A percentile compares a stretch with the other conserved stretches of the same genome.
Conservation (phyloP, 2,113 vertebrate genomes). For the Panthera leo region DNA sequence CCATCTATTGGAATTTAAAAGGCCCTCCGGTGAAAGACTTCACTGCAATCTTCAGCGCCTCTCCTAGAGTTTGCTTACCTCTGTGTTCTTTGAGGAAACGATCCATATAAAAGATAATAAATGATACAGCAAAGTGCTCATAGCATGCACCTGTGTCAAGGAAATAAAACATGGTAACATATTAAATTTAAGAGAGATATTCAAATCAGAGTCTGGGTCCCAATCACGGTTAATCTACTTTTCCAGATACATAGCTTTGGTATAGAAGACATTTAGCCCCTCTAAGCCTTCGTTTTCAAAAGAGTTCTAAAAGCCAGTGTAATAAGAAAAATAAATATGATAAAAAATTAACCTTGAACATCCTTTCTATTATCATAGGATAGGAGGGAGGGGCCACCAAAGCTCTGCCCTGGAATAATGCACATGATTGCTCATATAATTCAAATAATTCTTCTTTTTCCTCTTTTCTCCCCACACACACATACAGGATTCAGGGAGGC, state of each 20-base stretch:
- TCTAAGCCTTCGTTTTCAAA: not conserved
- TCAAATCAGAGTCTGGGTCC: not conserved
- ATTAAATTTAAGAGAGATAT: not conserved
- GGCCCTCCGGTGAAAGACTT: not conserved
- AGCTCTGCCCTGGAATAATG: too few species aligned
- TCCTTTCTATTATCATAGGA: not conserved
- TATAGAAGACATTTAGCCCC: not conserved
- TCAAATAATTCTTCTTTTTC: not conserved
- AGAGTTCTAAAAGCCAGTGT: not conserved
- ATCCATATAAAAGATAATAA: not conserved
- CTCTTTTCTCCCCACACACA: not conserved
- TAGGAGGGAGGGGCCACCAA: not conserved
- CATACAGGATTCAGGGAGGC: not conserved
- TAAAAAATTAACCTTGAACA: not conserved
- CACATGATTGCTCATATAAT: fast-evolving
- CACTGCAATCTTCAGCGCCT: not conserved
- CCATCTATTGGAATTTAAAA: not conserved
- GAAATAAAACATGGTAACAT: not conserved
- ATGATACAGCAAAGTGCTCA: not conserved
- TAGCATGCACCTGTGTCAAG: not conserved
- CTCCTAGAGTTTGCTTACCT: not conserved
- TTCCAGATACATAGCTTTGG: too few species aligned
- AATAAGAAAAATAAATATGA: not conserved
- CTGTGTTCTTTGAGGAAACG: not conserved
- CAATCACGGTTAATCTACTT: not conserved